Evolutionary conservation across 2,797 vertebrate genomes (phyloP).

Genomic region (Thamnophis elegans): DNA sequence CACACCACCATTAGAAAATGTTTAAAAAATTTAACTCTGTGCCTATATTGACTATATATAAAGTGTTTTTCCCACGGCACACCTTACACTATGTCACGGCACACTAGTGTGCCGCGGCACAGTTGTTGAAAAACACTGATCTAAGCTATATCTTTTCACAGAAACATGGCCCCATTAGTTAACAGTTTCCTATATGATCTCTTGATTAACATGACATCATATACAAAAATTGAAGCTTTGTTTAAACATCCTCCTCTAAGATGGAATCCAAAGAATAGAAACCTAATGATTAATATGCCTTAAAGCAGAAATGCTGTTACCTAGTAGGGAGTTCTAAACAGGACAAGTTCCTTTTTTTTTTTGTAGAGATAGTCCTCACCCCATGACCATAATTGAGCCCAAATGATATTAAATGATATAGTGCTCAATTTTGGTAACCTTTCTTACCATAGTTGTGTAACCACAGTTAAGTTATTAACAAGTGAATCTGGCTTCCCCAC

Average conservation of each 20-base stretch:
- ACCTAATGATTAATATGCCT: neutral
- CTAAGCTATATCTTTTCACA: neutral
- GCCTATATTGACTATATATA: too few relatives aligned
- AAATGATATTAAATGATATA: neutral
- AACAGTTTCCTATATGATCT: neutral
- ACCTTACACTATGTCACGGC: too few relatives aligned
- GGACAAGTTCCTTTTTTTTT: neutral
- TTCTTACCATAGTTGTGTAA: neutral
- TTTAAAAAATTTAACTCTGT: too few relatives aligned
- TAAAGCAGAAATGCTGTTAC: neutral
- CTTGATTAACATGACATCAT: neutral
- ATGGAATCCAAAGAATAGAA: neutral
- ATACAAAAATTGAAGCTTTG: neutral
- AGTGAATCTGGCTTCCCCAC: neutral
- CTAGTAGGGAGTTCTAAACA: neutral
- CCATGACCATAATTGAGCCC: neutral
- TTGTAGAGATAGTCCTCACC: neutral
- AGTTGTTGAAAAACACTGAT: too few relatives aligned
- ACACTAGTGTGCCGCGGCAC: too few relatives aligned
- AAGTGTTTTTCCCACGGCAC: too few relatives aligned
- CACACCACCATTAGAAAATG: too few relatives aligned
- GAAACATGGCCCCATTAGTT: neutral
- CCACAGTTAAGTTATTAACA: neutral
- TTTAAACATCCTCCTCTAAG: neutral
- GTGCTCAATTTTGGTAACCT: neutral